A percentile compares a stretch with the other conserved stretches of the same genome.
Conservation (phyloP, 1,140 invertebrate genomes). For the Gryllus bimaculatus region DNA sequence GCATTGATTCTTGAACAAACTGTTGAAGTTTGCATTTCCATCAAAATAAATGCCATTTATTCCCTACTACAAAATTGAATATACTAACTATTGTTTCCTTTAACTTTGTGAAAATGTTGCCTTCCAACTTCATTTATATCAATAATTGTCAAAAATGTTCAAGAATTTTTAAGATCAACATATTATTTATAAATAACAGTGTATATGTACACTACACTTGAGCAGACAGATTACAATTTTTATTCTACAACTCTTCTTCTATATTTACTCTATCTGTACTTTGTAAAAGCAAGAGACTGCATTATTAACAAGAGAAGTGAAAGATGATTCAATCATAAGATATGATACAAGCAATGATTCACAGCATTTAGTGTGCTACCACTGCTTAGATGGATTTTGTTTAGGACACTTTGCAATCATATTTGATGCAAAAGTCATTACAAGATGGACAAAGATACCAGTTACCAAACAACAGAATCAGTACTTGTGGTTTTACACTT, state of each 20-base stretch:
- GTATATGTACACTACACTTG: background rate
- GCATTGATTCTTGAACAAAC: too few relatives aligned
- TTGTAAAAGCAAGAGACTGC: slow-evolving; percentile 1
- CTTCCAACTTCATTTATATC: too few relatives aligned
- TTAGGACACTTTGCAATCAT: background rate
- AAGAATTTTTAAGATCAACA: too few relatives aligned
- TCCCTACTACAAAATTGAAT: too few relatives aligned
- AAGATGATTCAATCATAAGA: background rate
- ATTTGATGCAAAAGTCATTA: background rate
- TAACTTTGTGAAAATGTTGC: too few relatives aligned
- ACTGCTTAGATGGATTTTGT: background rate
- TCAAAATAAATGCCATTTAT: too few relatives aligned
- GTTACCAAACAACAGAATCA: background rate
- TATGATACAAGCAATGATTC: background rate
- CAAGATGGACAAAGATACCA: background rate
- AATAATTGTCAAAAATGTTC: too few relatives aligned
- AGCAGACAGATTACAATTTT: background rate
- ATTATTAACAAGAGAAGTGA: background rate
- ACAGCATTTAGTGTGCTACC: background rate
- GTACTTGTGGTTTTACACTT: background rate
- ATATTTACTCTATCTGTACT: background rate
- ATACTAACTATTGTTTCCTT: too few relatives aligned
- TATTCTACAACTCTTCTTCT: background rate
- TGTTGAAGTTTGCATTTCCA: too few relatives aligned
- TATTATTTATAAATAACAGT: background rate